Evolutionary conservation across 2,888 invertebrate genomes (phyloP), one percentile per base, ranked within the genome.

Genomic region (Macrophya alboannulata): DNA sequence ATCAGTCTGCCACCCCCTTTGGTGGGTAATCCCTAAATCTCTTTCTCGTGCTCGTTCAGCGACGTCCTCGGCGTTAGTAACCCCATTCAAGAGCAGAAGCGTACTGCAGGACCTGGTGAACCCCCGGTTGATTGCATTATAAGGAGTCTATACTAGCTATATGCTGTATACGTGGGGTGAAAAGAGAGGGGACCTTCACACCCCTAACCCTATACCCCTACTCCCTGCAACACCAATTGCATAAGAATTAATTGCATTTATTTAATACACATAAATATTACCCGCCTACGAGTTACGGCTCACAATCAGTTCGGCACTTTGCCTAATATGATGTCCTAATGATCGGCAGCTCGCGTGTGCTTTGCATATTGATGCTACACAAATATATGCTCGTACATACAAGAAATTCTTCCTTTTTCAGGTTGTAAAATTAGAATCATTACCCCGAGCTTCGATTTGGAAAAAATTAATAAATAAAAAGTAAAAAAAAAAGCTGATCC

Each of bases 191-290:
- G 81, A 55, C 62, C 62, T 81, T 62, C 62, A 43, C 62, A 40
- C 74, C 74, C 74, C 81, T 45, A 12, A 1, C 31, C 31, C 31
- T 31, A 31, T 31, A 31, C 31, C 31, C 3, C 31, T 31, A 31
- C 31, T 3, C 82, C 25, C 21, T n/a, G n/a, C n/a, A 10, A 76
- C 84, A 37, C 21, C 85, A 72, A 81, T 87, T 82, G 87, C 85
- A 85, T 84, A 87, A 87, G 86, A 89, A 89, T 88, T 89, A 88
- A 88, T 89, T 88, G 85, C 84, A 81, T 77, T 76, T 59, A 68
- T 82, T 86, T 87, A 84, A 86, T 82, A 77, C 83, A 79, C 72
- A 72, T 85, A 86, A 62, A 65, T 87, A 88, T 87, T 84, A 65
- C 68, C 51, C 68, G 40, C 84, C 76, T 21, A n/a, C 21, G 77